A percentile compares a stretch with the other conserved stretches of the same genome.
Conservation (phyloP, 2,113 vertebrate genomes). For the Tinamus guttatus region DNA sequence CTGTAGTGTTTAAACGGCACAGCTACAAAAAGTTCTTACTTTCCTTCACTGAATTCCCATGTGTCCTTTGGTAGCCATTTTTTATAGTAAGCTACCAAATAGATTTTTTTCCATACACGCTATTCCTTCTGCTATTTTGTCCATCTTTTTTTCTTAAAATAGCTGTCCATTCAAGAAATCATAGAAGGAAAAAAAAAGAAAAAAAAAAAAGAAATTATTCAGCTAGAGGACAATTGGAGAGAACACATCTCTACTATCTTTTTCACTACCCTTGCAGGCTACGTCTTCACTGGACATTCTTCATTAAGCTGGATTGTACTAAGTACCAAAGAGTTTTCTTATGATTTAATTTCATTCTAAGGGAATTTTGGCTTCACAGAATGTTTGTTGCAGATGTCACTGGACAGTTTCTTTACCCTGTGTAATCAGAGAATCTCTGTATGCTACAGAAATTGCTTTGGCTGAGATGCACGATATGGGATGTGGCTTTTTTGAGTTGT, state of each 20-base stretch:
- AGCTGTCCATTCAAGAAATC: neutral
- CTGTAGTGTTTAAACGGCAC: neutral
- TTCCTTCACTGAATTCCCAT: neutral
- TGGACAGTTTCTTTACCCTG: neutral
- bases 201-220: neutral
- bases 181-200: neutral
- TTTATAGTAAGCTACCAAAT: neutral
- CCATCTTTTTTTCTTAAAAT: neutral
- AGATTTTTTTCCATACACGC: neutral
- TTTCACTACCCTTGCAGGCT: neutral
- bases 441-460: fast-evolving
- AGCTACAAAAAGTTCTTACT: neutral
- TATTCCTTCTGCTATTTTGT: neutral
- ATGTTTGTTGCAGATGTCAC: neutral
- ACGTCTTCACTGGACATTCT: neutral
- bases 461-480: fast-evolving
- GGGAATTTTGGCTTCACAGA: neutral
- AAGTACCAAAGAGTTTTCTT: neutral
- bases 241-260: neutral
- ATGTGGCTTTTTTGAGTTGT: neutral
- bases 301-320: neutral
- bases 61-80: neutral
- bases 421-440: neutral
- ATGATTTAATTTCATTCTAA: neutral
- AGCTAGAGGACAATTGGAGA: neutral